These are phyloP conservation scores for Aproaerema taeniolella DNA, from an alignment of 2,888 invertebrate genomes.

Conservation along the genomic window DNA sequence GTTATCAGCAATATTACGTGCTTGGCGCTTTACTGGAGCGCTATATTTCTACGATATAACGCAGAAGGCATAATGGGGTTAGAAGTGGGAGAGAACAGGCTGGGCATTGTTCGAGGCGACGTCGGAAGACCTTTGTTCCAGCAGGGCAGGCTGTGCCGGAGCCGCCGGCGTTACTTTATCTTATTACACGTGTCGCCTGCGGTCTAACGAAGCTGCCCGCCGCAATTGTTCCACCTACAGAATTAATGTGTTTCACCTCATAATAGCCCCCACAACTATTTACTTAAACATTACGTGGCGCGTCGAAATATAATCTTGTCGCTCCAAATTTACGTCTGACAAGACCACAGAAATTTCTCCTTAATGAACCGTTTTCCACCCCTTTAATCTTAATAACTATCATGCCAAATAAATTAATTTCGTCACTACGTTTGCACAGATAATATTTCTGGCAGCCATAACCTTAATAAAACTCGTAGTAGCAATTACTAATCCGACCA, in stretches of 20 bases:
- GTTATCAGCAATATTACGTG: conserved; percentile 14
- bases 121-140: conserved; percentile 65
- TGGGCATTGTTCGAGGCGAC: conserved; percentile 46
- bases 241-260: conserved; percentile 50
- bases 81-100: conserved; percentile 36
- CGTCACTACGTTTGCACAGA: not conserved
- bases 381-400: conserved; percentile 4
- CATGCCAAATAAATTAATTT: conserved; percentile 1
- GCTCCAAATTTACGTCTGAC: conserved; percentile 35
- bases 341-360: conserved; percentile 34
- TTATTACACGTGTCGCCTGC: conserved; percentile 62
- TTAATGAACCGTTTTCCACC: conserved; percentile 39
- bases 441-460: not conserved
- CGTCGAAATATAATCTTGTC: conserved; percentile 29
- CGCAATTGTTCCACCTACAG: conserved; percentile 52
- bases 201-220: conserved; percentile 53
- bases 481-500: not conserved
- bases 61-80: conserved; percentile 20
- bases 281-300: conserved; percentile 27
- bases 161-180: conserved; percentile 55
- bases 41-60: conserved; percentile 19
- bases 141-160: conserved; percentile 38
- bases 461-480: not conserved
- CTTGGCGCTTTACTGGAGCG: not conserved
- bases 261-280: conserved; percentile 35